Percentiles rank a stretch among this genome's conserved stretches.
phyloP scores from a whole-genome alignment of 2,888 invertebrate genomes.

The Agonopterix alstromeriana region DNA sequence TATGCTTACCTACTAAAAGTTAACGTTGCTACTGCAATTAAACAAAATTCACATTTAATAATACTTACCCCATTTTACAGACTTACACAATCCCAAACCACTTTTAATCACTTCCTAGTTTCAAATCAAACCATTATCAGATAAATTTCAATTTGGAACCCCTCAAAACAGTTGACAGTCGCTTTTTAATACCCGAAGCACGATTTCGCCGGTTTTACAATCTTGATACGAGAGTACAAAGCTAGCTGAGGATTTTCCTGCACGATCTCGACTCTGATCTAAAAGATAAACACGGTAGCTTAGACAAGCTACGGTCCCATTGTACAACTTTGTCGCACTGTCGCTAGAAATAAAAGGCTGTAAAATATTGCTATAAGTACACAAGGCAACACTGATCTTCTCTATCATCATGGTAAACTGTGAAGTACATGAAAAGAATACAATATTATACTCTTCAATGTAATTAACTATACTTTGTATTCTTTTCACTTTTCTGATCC shows the following conservation, averaged over 20 bases:
- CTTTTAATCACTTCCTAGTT: not conserved
- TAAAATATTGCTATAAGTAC: too few relatives aligned
- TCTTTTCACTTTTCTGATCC: too few relatives aligned
- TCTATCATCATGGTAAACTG: too few relatives aligned
- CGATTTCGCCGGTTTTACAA: constrained; percentile 42
- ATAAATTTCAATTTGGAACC: constrained; percentile 9
- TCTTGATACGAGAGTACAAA: constrained; percentile 33
- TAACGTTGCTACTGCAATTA: too few relatives aligned
- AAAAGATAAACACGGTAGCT: constrained; percentile 29
- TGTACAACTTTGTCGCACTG: constrained; percentile 16
- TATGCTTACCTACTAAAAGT: too few relatives aligned
- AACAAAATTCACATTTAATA: too few relatives aligned
- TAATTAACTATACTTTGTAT: too few relatives aligned
- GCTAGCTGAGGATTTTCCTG: constrained; percentile 38
- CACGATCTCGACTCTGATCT: constrained; percentile 45
- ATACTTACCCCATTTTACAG: too few relatives aligned
- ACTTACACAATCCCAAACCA: too few relatives aligned
- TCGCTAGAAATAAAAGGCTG: not conserved
- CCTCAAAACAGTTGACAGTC: constrained; percentile 5
- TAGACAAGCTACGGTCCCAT: constrained; percentile 11
- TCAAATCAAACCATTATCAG: not conserved
- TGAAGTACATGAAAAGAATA: too few relatives aligned
- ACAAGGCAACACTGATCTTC: too few relatives aligned
- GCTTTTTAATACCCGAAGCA: constrained; percentile 48
- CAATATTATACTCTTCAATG: too few relatives aligned